Evolutionary conservation across 2,888 invertebrate species (phyloP).

Genomic region (Slavum lentiscoides): DNA sequence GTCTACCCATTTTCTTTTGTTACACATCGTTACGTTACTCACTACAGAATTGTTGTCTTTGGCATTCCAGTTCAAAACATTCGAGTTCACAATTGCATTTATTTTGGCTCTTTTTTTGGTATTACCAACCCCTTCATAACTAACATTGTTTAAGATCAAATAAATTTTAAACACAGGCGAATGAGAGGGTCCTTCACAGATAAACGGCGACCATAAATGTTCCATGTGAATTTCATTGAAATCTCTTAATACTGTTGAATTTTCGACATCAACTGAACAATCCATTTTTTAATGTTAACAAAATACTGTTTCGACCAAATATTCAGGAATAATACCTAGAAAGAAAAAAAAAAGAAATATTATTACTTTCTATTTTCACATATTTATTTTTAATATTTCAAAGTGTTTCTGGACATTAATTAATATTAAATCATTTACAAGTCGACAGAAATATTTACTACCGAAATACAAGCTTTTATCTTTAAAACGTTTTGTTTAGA

Average conservation of each 20-base stretch:
- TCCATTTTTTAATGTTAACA: neutral
- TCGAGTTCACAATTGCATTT: conserved; percentile 11
- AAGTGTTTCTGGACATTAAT: too few species aligned
- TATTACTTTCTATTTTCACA: too few species aligned
- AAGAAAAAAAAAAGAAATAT: too few species aligned
- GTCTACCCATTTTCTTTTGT: conserved; percentile 10
- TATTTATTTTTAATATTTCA: too few species aligned
- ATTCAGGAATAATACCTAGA: too few species aligned
- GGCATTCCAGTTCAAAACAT: neutral
- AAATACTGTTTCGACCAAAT: too few species aligned
- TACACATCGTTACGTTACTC: neutral
- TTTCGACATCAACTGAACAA: neutral
- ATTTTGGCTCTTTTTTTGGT: conserved; percentile 51
- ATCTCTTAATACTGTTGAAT: conserved; percentile 1
- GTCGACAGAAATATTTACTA: too few species aligned
- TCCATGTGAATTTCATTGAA: conserved; percentile 19
- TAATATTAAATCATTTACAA: too few species aligned
- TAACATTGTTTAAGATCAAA: neutral
- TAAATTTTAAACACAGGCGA: conserved; percentile 21
- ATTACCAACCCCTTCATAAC: conserved; percentile 5
- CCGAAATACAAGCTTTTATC: too few species aligned
- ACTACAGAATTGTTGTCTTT: neutral
- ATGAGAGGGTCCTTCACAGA: conserved; percentile 24
- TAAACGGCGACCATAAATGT: conserved; percentile 21
- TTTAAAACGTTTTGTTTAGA: too few species aligned